phyloP scores from a whole-genome alignment of 1,140 invertebrate species.

The Pseudachorutes palmiensis region DNA sequence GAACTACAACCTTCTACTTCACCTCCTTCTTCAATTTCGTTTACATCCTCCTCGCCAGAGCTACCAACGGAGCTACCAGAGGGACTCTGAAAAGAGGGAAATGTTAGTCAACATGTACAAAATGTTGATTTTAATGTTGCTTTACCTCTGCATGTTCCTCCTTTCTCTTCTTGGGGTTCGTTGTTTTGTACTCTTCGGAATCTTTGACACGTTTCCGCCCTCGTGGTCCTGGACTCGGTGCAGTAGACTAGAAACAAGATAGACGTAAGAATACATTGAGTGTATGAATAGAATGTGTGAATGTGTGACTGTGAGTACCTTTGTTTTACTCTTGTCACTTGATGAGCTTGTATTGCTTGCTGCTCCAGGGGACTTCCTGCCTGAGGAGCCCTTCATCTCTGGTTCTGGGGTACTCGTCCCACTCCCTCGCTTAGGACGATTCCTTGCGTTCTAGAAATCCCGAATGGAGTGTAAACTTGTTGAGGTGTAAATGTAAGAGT shows the following conservation, averaged over 20 bases:
- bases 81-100: conserved; percentile 52
- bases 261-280: too few relatives aligned
- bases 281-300: too few relatives aligned
- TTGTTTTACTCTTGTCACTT: conserved; percentile 56
- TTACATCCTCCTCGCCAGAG: conserved; percentile 41
- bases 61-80: conserved; percentile 60
- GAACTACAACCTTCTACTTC: conserved; percentile 37
- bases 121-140: conserved; percentile 11
- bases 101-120: background rate
- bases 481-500: too few relatives aligned
- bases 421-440: conserved; percentile 52
- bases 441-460: conserved; percentile 41
- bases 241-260: conserved; percentile 44
- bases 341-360: conserved; percentile 45
- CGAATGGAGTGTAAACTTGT: background rate
- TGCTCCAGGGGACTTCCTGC: conserved; percentile 47
- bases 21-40: conserved; percentile 31
- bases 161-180: conserved; percentile 57
- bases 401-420: conserved; percentile 65
- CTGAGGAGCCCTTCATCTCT: conserved; percentile 45
- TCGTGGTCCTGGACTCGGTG: conserved; percentile 51
- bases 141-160: conserved; percentile 51
- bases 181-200: conserved; percentile 51
- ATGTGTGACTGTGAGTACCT: conserved; percentile 47
- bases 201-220: conserved; percentile 57